phyloP scores from a whole-genome alignment of 2,113 vertebrate species.

The Puma concolor region DNA sequence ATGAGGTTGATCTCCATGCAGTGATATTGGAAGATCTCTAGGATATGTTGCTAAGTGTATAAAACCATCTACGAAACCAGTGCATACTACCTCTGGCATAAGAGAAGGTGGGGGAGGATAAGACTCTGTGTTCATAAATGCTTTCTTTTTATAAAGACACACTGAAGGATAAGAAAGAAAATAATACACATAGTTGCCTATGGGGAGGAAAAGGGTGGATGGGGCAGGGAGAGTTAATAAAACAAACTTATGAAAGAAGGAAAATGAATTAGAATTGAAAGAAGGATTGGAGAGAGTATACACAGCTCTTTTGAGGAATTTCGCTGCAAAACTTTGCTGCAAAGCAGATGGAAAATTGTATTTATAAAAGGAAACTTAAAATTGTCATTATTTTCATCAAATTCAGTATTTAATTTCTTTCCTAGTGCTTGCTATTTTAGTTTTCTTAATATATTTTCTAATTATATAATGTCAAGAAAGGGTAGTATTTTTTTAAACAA shows the following conservation, averaged over 20 bases:
- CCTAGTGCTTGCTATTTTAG: background rate
- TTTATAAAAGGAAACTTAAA: slow-evolving; percentile 27
- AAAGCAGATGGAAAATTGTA: background rate
- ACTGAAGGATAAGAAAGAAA: background rate
- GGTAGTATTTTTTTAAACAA: background rate
- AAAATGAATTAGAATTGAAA: slow-evolving; percentile 16
- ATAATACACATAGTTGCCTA: background rate
- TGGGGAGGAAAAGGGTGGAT: background rate
- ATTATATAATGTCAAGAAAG: background rate
- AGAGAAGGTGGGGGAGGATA: background rate
- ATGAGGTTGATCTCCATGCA: background rate
- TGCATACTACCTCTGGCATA: background rate
- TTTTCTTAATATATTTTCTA: slow-evolving; percentile 28
- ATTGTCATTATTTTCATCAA: slow-evolving; percentile 26
- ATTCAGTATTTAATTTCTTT: slow-evolving; percentile 33
- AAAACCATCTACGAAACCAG: background rate
- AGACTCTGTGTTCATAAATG: background rate
- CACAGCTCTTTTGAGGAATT: background rate
- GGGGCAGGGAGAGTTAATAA: background rate
- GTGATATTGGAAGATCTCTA: background rate
- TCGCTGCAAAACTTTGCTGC: background rate
- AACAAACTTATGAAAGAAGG: background rate
- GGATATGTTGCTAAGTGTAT: background rate
- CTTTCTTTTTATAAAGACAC: background rate
- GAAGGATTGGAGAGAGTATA: background rate